Percentiles rank a stretch among this genome's conserved stretches.
phyloP scores from a whole-genome alignment of 2,113 vertebrate genomes.

The Barbus barbus region DNA sequence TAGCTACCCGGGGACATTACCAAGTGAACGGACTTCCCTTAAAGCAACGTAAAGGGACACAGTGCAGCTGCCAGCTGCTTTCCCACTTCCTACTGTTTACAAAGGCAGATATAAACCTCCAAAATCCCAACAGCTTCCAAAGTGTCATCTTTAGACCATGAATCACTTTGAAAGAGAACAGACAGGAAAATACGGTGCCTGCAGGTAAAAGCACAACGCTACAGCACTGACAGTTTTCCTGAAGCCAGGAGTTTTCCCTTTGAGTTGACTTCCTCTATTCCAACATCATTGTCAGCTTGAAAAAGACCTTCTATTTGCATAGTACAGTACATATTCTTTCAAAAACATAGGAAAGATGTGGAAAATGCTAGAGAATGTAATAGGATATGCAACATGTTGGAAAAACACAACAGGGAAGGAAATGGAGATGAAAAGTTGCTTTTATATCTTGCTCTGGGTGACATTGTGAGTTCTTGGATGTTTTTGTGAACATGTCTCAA shows the following conservation, averaged over 20 bases:
- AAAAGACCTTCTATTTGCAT: constrained; percentile 22
- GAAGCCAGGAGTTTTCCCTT: constrained; percentile 29
- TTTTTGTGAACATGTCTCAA: constrained; percentile 50
- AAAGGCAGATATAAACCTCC: constrained; percentile 42
- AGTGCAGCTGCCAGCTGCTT: constrained; percentile 11
- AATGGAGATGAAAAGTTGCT: constrained; percentile 54
- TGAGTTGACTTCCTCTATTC: constrained; percentile 39
- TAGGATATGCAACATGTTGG: constrained; percentile 58
- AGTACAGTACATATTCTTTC: constrained; percentile 54
- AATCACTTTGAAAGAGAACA: constrained; percentile 43
- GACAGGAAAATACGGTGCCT: constrained; percentile 37
- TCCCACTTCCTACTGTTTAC: constrained; percentile 32
- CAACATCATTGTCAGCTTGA: neutral
- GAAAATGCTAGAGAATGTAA: constrained; percentile 52
- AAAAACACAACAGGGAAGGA: constrained; percentile 39
- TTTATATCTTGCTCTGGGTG: constrained; percentile 56
- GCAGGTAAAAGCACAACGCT: constrained; percentile 34
- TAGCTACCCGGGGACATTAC: neutral
- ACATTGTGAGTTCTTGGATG: constrained; percentile 36
- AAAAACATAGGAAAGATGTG: constrained; percentile 35
- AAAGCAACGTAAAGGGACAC: neutral
- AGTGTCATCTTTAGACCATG: constrained; percentile 39
- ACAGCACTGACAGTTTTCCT: constrained; percentile 34
- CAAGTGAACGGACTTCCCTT: constrained; percentile 6
- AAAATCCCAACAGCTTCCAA: constrained; percentile 31